Base-by-base conservation (phyloP, 2,888 invertebrate genomes). In the Eledona agricola region DNA sequence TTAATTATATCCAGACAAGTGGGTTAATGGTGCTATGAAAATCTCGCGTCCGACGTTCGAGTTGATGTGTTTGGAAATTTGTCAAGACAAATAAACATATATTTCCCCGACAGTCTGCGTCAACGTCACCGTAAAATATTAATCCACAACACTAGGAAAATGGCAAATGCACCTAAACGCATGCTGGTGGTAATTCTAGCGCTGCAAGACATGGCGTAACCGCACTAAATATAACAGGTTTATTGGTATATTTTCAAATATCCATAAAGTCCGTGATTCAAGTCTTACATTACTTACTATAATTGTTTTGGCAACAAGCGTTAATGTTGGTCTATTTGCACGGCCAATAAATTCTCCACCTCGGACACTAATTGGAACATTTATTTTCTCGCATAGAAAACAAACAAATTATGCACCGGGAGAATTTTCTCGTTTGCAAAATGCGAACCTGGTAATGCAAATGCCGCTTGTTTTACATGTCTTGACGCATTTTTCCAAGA, bases 241-340 rank as follows among this genome's bases (percentile, higher is more conserved):
- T 43, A 55, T 38, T 51, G 16, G 38, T 15, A 51, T 45, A 51
- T 55, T 51, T 45, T 37, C 45, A 45, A 55, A 55, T 50, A 34
- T 29, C 45, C 31, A 50, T 52, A 52, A 52, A 46, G 13, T 52
- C 26, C 29, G 34, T 46, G 46, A 46, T 46, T 46, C 40, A 45
- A 51, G 40, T 32, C 47, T 56, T 51, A 50, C 55, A 58, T 58
- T 56, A 59, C 56, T 59, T 59, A 57, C 54, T 56, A 51, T 59
- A 56, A 59, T 56, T 53, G 58, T 56, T 58, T 59, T 59, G 58
- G 56, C 58, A 58, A 51, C 51, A 56, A 40, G 31, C 26, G 28
- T 34, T 51, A 55, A 43, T 55, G 47, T 34, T 53, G 34, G 53
- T 55, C 51, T 55, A 55, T 55, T 55, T 55, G 55, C 51, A 49